A percentile compares a stretch with the other conserved stretches of the same genome.
These are phyloP conservation scores for Lampris incognitus DNA, from an alignment of 2,113 vertebrate genomes.

Conservation along the genomic window DNA sequence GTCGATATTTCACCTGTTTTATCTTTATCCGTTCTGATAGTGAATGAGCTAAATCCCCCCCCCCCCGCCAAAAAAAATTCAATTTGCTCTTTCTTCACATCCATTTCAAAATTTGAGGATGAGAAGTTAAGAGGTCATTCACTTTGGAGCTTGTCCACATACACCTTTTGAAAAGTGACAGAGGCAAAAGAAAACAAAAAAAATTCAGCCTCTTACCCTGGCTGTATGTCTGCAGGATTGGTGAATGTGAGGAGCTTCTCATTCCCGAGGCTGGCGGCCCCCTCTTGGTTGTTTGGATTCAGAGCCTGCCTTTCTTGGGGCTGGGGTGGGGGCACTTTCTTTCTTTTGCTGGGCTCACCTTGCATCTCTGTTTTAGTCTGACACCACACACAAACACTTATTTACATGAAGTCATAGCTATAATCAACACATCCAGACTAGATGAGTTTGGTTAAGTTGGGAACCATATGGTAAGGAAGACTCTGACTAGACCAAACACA, in stretches of 20 bases:
- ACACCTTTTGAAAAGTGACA: not conserved
- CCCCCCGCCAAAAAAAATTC: too few species aligned
- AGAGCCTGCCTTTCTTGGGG: slow-evolving; percentile 22
- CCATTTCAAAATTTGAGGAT: too few species aligned
- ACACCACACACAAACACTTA: slow-evolving; percentile 15
- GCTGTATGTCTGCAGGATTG: slow-evolving; percentile 70
- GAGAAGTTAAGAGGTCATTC: not conserved
- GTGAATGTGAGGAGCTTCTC: slow-evolving; percentile 38
- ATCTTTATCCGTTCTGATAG: too few species aligned
- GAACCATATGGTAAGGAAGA: too few species aligned
- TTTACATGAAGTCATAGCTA: not conserved
- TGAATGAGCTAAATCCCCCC: too few species aligned
- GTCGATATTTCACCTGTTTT: too few species aligned
- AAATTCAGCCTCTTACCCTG: slow-evolving; percentile 74
- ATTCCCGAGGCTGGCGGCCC: slow-evolving; percentile 1
- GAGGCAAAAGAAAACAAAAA: not conserved
- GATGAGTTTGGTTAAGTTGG: too few species aligned
- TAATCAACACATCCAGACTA: not conserved
- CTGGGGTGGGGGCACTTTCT: not conserved
- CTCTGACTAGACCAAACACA: too few species aligned
- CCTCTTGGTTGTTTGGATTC: slow-evolving; percentile 57
- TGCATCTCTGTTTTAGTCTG: slow-evolving; percentile 59
- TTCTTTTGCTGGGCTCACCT: slow-evolving; percentile 59
- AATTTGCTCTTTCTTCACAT: too few species aligned
- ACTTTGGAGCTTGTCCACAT: not conserved